Base-by-base conservation (phyloP, 92 coral and sea anemone genomes). In the Anthopleura xanthogrammica region DNA sequence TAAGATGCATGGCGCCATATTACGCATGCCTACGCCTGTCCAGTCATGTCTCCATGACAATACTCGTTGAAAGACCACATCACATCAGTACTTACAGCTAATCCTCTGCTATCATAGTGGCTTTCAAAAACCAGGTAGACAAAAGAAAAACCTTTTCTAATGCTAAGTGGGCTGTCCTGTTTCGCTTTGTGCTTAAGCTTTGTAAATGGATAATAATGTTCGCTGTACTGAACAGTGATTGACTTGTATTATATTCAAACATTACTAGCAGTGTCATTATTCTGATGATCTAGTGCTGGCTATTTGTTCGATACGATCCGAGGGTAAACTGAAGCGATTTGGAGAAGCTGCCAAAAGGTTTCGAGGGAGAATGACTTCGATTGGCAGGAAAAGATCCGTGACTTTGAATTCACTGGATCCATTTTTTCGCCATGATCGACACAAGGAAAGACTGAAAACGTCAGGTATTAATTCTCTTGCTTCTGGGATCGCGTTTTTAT, bases 381-480 rank as follows among this genome's bases (percentile, higher is more conserved):
- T 80, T 6, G 56, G 29, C 10, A 89, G 98, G 77, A 93, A 85
- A 79, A 90, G 98, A 5, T 93, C 95, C 3, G 88, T 93, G 52
- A 93, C 98, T 17, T 62, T 91, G 24, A 89, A 85, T 19, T 91
- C 98, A 2, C 58, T 92, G 82, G 95, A 91, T 39, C 98, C 98
- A 41, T 82, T 79, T 16, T 83, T 91, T 3, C 72, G 89, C 46
- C 88, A 89, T 66, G 85, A 85, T 17, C 84, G 85, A 58, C 75
- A 81, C 68, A 87, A 76, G 48, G 93, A 93, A 7, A 83, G 88
- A 7, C 86, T 93, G 2, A 86, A 90, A 22, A 87, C 93, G 12
- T 83, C 98, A 5, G 89, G 98, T 80, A 93, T 93, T 7, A 93
- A 91, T 77, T 94, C 99, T 40, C 65, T 94, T 19, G 98, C 93